Percentiles rank a stretch among this genome's conserved stretches.
Conservation (phyloP, 2,888 invertebrate genomes). For the Clunio marinus region DNA sequence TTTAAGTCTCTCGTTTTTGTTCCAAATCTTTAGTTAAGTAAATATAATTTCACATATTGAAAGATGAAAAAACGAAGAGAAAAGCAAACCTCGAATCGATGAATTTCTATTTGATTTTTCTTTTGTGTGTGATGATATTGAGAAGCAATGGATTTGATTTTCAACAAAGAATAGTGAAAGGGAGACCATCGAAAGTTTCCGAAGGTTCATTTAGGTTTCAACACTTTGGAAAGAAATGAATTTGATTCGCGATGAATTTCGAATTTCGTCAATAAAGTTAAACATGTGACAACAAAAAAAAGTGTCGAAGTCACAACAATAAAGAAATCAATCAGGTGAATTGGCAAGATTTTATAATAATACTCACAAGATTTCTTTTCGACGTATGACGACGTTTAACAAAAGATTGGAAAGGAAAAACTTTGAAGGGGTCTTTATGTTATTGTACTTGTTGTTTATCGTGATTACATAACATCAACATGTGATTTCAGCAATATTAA, state of each 20-base stretch:
- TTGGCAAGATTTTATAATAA: slow-evolving; percentile 39
- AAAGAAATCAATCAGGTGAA: slow-evolving; percentile 40
- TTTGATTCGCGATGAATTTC: neutral
- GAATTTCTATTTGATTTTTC: slow-evolving; percentile 31
- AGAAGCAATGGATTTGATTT: too few relatives aligned
- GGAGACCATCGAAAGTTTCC: too few relatives aligned
- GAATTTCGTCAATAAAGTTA: neutral
- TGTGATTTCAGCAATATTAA: neutral
- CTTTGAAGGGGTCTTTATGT: neutral
- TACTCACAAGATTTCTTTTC: neutral
- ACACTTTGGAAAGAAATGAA: too few relatives aligned
- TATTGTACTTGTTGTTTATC: neutral
- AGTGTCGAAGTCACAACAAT: neutral
- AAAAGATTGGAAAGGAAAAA: slow-evolving; percentile 13
- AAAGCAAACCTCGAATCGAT: neutral
- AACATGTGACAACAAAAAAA: too few relatives aligned
- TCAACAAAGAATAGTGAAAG: too few relatives aligned
- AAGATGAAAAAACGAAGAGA: neutral
- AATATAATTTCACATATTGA: slow-evolving; percentile 29
- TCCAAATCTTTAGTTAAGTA: slow-evolving; percentile 37
- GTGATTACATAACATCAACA: neutral
- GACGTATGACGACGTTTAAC: slow-evolving; percentile 7
- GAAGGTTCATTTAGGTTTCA: too few relatives aligned
- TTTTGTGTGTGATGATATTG: slow-evolving; percentile 32
- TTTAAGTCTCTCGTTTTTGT: slow-evolving; percentile 25